These are phyloP conservation scores for Himalopsyche japonica DNA, from an alignment of 2,888 invertebrate genomes.

Conservation along the genomic window DNA sequence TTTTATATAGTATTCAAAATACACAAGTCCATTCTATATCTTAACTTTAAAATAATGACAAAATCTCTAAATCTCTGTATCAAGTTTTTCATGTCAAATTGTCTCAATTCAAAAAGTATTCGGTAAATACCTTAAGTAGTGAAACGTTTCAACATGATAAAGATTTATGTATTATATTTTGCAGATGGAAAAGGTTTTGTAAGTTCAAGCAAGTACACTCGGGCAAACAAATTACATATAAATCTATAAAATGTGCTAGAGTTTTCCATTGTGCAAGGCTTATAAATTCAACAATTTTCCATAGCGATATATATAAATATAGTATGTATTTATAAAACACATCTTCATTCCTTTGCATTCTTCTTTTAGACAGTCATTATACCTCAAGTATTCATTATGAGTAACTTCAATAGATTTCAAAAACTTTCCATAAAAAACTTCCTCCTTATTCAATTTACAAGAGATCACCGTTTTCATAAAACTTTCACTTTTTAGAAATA, in stretches of 20 bases:
- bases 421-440: neutral
- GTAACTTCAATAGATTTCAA: neutral
- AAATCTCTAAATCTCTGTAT: neutral
- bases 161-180: neutral
- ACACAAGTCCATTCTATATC: neutral
- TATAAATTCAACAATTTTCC: neutral
- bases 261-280: neutral
- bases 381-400: neutral
- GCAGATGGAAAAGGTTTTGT: neutral
- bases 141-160: neutral
- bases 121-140: constrained; percentile 9
- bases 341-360: neutral
- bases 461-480: neutral
- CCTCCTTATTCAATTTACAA: neutral
- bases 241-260: neutral
- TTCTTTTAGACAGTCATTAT: neutral
- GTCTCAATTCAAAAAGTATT: neutral
- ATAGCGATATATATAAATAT: neutral
- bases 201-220: neutral
- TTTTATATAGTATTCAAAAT: neutral
- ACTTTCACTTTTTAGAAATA: neutral
- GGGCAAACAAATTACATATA: neutral
- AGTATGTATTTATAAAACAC: neutral
- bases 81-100: neutral
- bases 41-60: neutral